Base-by-base conservation (phyloP, 2,113 vertebrate genomes). In the Hippopotamus amphibius region DNA sequence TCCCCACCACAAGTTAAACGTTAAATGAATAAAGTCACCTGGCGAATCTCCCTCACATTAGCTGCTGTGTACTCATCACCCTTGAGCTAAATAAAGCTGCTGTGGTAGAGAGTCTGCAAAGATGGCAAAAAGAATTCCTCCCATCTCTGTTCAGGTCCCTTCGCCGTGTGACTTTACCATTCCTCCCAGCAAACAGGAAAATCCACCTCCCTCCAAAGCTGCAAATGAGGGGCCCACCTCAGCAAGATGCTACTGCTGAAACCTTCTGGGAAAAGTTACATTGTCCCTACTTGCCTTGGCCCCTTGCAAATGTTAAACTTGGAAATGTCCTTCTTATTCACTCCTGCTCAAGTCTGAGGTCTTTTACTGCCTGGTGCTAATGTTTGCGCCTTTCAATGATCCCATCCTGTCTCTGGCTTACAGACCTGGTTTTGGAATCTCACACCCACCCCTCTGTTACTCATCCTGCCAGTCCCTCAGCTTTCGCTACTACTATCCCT, bases 1-100 rank as follows among this genome's bases (percentile, higher is more conserved):
- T 63, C 84, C 80, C 81, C 41, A 83, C 17, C 61, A 85, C 55
- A 74, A 90, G 65, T 48, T 14, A 85, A n/a, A 93, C 89, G 24
- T 63, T 85, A 37, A 96, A 43, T 59, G 61, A 93, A 53, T 24
- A 61, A 84, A 37, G 37, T 37, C 37, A 37, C 37, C 37, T 37
- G 37, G 37, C 37, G 37, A 37, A 37, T 37, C 37, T 37, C 37
- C 37, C 37, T 37, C 37, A 37, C 37, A 37, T 37, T 37, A 37
- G 37, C 37, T 37, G 37, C 37, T 92, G 55, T 84, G 19, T 19
- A 92, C 53, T 82, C 71, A 88, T 53, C 88, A 88, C 24, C 22
- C 71, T 37, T 46, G 48, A 61, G 48, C 61, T 74, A 92, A 85
- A 92, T 85, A 85, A 81, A 46, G 65, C 14, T 61, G 55, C 33